A percentile compares a stretch with the other conserved stretches of the same genome.
Evolutionary conservation across 2,888 invertebrate genomes (phyloP).

Genomic region (Lymantria monacha): DNA sequence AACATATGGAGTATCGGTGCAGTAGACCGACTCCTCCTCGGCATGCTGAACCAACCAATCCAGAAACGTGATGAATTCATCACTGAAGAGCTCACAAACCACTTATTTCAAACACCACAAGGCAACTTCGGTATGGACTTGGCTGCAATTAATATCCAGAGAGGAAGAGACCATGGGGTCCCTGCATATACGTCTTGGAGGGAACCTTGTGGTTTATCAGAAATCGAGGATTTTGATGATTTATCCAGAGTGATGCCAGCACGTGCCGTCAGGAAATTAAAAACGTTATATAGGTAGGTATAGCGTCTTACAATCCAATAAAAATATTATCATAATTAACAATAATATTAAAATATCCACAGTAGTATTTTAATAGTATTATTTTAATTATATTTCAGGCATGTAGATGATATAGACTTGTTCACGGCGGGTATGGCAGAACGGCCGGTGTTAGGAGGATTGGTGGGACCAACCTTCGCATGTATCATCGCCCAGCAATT

Average conservation of each 20-base stretch:
- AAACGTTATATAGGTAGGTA: slow-evolving; percentile 78
- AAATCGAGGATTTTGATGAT: slow-evolving; percentile 86
- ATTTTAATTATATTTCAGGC: slow-evolving; percentile 49
- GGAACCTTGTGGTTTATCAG: slow-evolving; percentile 88
- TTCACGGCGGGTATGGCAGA: slow-evolving; percentile 93
- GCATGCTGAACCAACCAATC: slow-evolving; percentile 88
- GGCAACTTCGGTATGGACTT: slow-evolving; percentile 92
- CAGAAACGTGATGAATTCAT: slow-evolving; percentile 92
- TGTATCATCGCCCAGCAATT: slow-evolving; percentile 95
- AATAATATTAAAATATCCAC: too few relatives aligned
- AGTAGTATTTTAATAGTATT: not conserved
- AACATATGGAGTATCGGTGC: slow-evolving; percentile 91
- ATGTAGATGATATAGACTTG: slow-evolving; percentile 92
- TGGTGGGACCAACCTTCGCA: slow-evolving; percentile 93
- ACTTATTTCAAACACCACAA: slow-evolving; percentile 88
- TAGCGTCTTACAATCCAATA: not conserved
- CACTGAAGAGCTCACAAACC: slow-evolving; percentile 90
- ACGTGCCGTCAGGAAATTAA: slow-evolving; percentile 84
- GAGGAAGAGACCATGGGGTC: slow-evolving; percentile 92
- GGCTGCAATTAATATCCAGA: slow-evolving; percentile 93
- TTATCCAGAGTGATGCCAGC: slow-evolving; percentile 85
- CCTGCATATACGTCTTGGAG: slow-evolving; percentile 91
- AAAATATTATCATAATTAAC: too few relatives aligned
- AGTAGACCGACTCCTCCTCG: slow-evolving; percentile 89
- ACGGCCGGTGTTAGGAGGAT: slow-evolving; percentile 88